Base-by-base conservation (phyloP, 2,113 vertebrate genomes). In the Pseudolaguvia tuberculata region DNA sequence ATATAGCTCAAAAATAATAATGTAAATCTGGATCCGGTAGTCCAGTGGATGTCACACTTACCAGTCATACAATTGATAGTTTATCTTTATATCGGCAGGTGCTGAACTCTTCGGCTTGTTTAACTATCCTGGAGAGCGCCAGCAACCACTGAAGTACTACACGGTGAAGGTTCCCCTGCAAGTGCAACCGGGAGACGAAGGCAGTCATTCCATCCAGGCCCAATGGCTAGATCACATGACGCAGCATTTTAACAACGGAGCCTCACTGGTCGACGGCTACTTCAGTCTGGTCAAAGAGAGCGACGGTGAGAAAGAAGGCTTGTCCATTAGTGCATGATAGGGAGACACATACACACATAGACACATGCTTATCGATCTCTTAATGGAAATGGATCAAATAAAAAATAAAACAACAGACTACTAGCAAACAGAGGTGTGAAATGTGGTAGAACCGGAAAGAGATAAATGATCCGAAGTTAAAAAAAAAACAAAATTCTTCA, bases 201-300 rank as follows among this genome's bases (percentile, higher is more conserved):
- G 91, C 1, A 88, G 96, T 80, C 92, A 86, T 83, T 83, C 91
- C 1, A 81, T 99, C 79, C 94, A 99, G 78, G 95, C 95, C 73
- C 95, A 94, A 84, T 99, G 97, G 97, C 85, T 99, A 84, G 96
- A 99, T 81, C 93, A 98, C 90, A 96, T 98, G 96, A 98, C 95
- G 0, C 94, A 97, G 83, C 97, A 99, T 86, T 98, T 99, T 90
- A 94, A 94, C 87, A 97, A 93, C 53, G 97, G 97, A 52, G 93
- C 95, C 80, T 90, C 91, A 0, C 85, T 99, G 83, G 94, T 98
- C 42, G 95, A 97, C 3, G 94, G 94, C 1, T 89, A 96, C 90
- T 97, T 96, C 90, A 89, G 92, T 87, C 93, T 96, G 72, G 91
- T 93, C 81, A 86, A 88, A 71, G 83, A 87, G 8, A 42, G 8